These are phyloP conservation scores for Bradypus variegatus DNA, from an alignment of 2,797 vertebrate species.

Conservation along the genomic window DNA sequence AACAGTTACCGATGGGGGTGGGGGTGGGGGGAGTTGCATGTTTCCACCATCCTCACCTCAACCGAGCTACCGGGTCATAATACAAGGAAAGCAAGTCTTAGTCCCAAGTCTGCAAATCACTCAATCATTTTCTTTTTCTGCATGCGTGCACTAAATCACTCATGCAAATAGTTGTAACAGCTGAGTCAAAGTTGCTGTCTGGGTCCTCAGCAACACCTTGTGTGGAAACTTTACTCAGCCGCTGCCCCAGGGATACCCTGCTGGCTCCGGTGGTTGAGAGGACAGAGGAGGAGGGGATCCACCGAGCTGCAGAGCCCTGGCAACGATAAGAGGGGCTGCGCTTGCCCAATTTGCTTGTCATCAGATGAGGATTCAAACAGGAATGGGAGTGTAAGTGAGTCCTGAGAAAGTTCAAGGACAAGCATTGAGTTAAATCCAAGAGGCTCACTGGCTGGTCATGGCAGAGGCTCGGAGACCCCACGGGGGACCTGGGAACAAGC, in stretches of 20 bases:
- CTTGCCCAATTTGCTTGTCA: not conserved
- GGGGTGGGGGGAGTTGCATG: not conserved
- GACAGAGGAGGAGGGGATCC: rapidly evolving
- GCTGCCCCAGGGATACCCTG: no score
- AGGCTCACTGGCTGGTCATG: not conserved
- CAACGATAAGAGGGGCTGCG: rapidly evolving
- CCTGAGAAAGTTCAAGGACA: not conserved
- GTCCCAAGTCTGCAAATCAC: not conserved
- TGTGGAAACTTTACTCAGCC: rapidly evolving
- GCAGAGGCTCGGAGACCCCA: not conserved
- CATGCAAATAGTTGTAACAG: not conserved
- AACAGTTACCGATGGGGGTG: rapidly evolving
- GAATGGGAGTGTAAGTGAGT: not conserved
- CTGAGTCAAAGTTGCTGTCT: not conserved
- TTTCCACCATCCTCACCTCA: not conserved
- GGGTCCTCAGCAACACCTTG: rapidly evolving
- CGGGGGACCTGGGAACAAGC: no score
- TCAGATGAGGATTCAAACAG: no score
- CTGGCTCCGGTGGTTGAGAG: not conserved
- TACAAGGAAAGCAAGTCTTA: not conserved
- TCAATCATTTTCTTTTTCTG: not conserved
- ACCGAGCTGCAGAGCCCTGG: not conserved
- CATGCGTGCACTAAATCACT: not conserved
- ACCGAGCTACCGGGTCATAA: not conserved
- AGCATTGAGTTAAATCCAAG: not conserved